Evolutionary conservation across 1,140 invertebrate species (phyloP).

Genomic region (Brachionus rubens): DNA sequence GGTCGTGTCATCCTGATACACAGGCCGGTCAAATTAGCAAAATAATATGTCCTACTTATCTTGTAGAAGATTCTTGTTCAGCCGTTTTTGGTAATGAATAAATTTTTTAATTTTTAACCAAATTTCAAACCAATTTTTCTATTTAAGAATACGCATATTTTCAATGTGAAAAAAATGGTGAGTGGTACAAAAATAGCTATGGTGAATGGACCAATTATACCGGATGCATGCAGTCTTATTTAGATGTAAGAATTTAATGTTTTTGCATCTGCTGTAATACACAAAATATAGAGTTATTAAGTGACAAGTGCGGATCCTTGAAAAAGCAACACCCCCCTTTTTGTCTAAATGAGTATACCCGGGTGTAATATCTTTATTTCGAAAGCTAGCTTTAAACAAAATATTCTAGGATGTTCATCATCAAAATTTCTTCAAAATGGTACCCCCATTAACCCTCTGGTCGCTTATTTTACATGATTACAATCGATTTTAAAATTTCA

Average conservation of each 20-base stretch:
- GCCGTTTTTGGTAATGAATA: conserved; percentile 14
- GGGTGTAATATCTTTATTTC: too few relatives aligned
- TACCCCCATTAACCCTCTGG: too few relatives aligned
- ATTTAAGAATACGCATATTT: conserved; percentile 19
- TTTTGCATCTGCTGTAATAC: too few relatives aligned
- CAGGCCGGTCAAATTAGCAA: neutral
- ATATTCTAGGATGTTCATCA: too few relatives aligned
- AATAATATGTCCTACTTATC: conserved; percentile 23
- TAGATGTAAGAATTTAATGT: conserved; percentile 18
- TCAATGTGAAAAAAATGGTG: conserved; percentile 10
- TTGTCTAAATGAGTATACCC: too few relatives aligned
- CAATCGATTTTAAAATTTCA: too few relatives aligned
- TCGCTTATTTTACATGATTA: too few relatives aligned
- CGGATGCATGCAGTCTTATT: neutral
- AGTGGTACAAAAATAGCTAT: conserved; percentile 17
- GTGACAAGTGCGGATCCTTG: too few relatives aligned
- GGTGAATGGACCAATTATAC: conserved; percentile 41
- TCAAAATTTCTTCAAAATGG: too few relatives aligned
- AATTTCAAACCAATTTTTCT: neutral
- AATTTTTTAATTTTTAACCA: neutral
- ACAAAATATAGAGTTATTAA: too few relatives aligned
- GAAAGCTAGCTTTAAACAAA: too few relatives aligned
- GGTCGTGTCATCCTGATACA: conserved; percentile 23
- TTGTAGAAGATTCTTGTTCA: conserved; percentile 1
- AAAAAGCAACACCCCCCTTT: too few relatives aligned